Evolutionary conservation across 2,797 vertebrate genomes (phyloP), one percentile per base, ranked within the genome.

Genomic region (Lophotriccus pileatus): DNA sequence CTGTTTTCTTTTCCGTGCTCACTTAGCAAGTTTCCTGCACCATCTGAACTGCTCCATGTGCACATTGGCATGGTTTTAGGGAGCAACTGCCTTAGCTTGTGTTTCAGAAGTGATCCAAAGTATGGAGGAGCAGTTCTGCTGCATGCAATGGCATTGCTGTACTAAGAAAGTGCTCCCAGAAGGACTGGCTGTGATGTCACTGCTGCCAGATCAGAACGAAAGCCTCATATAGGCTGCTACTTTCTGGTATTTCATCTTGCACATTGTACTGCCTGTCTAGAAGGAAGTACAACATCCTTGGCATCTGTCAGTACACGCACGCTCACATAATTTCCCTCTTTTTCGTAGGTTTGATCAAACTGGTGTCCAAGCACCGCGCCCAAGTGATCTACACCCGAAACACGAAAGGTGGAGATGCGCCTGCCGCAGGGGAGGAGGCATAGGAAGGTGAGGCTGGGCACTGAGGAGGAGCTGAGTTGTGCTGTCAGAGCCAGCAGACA

Each of bases 321-420:
- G 0, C 34, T 70, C 52, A 22, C 0, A 2, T 15, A 14, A 11
- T 14, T 12, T n/a, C 30, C 30, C 9, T 37, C 78, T n/a, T 3
- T 62, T 15, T 39, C 3, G 0, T 41, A 99, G 99, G 99, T 67
- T 98, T 99, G 98, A 99, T 99, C 97, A 99, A 99, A 62, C 96
- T 99, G 79, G 99, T 99, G 92, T 99, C 99, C 92, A 99, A 99
- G 97, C 99, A 99, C 97, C 98, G 99, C 98, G 99, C 99, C 13
- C 99, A 99, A 64, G 98, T 99, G 55, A 99, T 99, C 94, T 99
- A 99, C 93, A 99, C 99, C 34, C 98, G 99, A 37, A 99, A 99
- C 97, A 99, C 99, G 9, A 99, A 99, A 97, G 99, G 99, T 7
- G 98, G 98, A 24, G 99, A 99, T 15, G 99, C 99, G 7, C 98